Evolutionary conservation across 1,140 invertebrate species (phyloP).

Genomic region (Calephelis virginiensis): DNA sequence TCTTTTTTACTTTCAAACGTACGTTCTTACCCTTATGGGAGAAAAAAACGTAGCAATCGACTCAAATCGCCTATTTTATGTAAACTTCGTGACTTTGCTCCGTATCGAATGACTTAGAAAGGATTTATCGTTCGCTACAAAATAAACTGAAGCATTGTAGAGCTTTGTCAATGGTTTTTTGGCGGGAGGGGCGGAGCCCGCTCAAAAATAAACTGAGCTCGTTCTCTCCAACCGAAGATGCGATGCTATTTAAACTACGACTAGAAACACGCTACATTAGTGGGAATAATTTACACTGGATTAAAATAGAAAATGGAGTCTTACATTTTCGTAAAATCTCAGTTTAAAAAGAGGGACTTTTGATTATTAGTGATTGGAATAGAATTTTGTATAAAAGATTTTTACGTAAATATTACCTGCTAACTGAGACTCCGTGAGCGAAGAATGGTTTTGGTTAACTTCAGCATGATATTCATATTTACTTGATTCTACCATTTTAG

Average conservation of each 20-base stretch:
- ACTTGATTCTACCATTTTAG: no score
- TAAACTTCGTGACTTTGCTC: constrained; percentile 75
- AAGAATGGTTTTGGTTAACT: no score
- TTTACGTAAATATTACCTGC: no score
- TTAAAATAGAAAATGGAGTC: constrained; percentile 6
- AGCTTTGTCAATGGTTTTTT: constrained; percentile 53
- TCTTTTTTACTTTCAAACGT: constrained; percentile 59
- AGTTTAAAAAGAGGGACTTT: no score
- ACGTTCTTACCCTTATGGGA: constrained; percentile 44
- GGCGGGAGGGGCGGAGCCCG: constrained; percentile 41
- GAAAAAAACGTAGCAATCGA: constrained; percentile 67
- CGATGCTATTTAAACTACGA: constrained; percentile 1
- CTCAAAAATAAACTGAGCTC: constrained; percentile 54
- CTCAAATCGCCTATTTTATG: constrained; percentile 76
- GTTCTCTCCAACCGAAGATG: constrained; percentile 25
- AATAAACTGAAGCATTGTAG: constrained; percentile 56
- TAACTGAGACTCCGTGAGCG: no score
- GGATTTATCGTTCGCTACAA: constrained; percentile 65
- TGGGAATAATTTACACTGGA: constrained; percentile 4
- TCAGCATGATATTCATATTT: no score
- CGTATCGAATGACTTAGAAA: constrained; percentile 77
- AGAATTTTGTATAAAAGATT: no score
- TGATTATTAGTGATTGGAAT: no score
- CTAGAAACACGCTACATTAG: constrained; percentile 1
- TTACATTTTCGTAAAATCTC: not conserved